Evolutionary conservation across 2,888 invertebrate species (phyloP).

Genomic region (Dorcus hopei): DNA sequence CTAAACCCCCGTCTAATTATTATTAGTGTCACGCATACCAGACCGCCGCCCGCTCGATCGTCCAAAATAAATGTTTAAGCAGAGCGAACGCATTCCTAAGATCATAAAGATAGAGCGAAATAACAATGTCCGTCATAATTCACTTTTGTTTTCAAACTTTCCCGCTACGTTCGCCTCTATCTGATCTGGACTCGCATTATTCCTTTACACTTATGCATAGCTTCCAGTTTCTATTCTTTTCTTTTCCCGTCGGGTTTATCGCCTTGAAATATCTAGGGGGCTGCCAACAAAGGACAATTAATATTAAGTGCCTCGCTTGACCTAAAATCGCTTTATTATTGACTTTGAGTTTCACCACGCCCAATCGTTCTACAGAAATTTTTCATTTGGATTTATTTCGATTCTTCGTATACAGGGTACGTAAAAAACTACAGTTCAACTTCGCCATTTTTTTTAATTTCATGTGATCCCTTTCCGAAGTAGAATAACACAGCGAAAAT

Average conservation of each 20-base stretch:
- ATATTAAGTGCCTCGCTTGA: constrained; percentile 19
- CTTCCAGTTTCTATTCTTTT: constrained; percentile 18
- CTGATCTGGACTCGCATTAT: constrained; percentile 17
- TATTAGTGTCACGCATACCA: no score
- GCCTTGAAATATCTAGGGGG: constrained; percentile 14
- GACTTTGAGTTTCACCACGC: constrained; percentile 5
- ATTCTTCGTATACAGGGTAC: no score
- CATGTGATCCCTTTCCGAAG: no score
- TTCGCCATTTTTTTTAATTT: no score
- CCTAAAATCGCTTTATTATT: constrained; percentile 16
- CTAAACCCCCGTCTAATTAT: no score
- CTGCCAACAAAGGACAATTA: constrained; percentile 13
- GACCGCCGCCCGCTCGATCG: no score
- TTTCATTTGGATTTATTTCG: no score
- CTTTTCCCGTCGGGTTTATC: constrained; percentile 20
- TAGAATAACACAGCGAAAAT: no score
- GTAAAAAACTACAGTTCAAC: no score
- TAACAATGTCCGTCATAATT: constrained; percentile 25
- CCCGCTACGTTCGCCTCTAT: constrained; percentile 11
- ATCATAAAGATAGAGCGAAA: no score
- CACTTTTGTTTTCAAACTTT: constrained; percentile 26
- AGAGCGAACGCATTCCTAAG: no score
- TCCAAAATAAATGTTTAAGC: no score
- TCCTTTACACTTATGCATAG: constrained; percentile 18
- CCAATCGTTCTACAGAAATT: background rate